phyloP scores from a whole-genome alignment of 35 echinoderm and acorn worm genomes.

The Heliocidaris erythrogramma region DNA sequence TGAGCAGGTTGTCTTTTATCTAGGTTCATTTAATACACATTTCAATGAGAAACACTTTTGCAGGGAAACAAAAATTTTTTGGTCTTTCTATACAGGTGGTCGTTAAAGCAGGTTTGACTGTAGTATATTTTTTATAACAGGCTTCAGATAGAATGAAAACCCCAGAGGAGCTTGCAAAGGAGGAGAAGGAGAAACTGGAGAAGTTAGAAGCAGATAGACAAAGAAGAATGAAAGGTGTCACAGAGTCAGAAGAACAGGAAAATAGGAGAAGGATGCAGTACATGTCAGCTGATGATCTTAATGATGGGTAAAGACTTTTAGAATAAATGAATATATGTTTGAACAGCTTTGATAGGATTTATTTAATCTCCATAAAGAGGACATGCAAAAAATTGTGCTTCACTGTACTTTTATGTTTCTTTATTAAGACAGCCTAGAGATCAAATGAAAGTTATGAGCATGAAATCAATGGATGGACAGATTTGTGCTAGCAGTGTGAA shows the following conservation, averaged over 20 bases:
- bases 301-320: conserved; percentile 70
- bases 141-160: conserved; percentile 96
- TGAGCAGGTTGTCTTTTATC: too few relatives aligned
- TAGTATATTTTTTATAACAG: conserved; percentile 35
- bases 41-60: background rate
- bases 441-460: too few relatives aligned
- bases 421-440: too few relatives aligned
- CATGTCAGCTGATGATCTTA: conserved; percentile 86
- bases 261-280: conserved; percentile 51
- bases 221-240: conserved; percentile 87
- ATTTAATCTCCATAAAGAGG: too few relatives aligned
- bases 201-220: conserved; percentile 89
- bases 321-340: background rate
- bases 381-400: too few relatives aligned
- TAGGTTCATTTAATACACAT: too few relatives aligned
- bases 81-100: too few relatives aligned
- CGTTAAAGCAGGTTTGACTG: background rate
- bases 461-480: too few relatives aligned
- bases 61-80: background rate
- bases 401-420: too few relatives aligned
- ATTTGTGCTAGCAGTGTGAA: too few relatives aligned
- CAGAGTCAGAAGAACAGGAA: conserved; percentile 65
- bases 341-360: background rate
- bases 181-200: conserved; percentile 82
- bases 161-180: conserved; percentile 90